Conservation (phyloP, 1,140 invertebrate species). For the Sinonovacula constricta region DNA sequence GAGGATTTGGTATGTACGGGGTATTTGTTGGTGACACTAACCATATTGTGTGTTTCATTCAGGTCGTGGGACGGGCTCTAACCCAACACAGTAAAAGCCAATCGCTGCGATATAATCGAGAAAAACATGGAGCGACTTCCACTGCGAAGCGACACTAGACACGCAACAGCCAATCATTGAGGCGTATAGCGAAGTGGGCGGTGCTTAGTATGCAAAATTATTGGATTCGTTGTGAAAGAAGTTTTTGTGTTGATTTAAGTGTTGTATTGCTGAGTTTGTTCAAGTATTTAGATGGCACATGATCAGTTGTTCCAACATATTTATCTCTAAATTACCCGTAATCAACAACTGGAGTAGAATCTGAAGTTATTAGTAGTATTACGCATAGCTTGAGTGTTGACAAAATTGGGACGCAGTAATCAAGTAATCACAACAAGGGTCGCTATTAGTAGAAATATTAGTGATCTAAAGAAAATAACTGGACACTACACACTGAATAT, state of each 20-base stretch:
- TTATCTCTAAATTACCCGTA: conserved; percentile 67
- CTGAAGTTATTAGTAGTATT: conserved; percentile 53
- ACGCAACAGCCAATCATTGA: conserved; percentile 50
- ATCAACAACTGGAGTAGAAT: conserved; percentile 54
- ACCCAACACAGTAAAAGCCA: too few relatives aligned
- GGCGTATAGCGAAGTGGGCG: conserved; percentile 39
- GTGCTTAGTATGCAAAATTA: conserved; percentile 49
- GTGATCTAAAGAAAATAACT: conserved; percentile 9
- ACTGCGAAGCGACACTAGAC: conserved; percentile 7
- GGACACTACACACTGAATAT: conserved; percentile 6
- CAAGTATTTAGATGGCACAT: conserved; percentile 58
- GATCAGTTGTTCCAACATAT: conserved; percentile 61
- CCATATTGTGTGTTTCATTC: too few relatives aligned
- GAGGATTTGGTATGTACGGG: too few relatives aligned
- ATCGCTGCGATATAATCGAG: neutral
- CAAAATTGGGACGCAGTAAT: conserved; percentile 47
- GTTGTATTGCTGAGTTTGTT: conserved; percentile 58
- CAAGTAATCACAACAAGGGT: conserved; percentile 27
- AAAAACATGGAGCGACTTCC: neutral
- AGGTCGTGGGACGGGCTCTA: too few relatives aligned
- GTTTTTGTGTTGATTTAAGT: conserved; percentile 64
- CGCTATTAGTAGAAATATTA: conserved; percentile 38
- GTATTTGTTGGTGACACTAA: too few relatives aligned
- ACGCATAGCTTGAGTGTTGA: conserved; percentile 38
- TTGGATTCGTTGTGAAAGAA: conserved; percentile 51